Base-by-base conservation (phyloP, 2,113 vertebrate species). In the Ceyx cyanopectus region DNA sequence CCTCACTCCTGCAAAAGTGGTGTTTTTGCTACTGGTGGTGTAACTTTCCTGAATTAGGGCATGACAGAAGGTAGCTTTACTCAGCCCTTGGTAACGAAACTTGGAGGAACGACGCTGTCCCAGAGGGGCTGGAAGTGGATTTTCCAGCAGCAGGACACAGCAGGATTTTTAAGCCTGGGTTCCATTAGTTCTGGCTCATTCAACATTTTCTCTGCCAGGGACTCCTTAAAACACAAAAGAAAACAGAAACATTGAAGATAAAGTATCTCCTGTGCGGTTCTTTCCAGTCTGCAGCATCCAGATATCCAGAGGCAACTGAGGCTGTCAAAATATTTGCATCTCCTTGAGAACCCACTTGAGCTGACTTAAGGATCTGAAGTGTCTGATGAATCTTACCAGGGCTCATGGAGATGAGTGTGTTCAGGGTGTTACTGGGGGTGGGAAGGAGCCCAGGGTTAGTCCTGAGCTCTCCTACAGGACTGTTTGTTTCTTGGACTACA, bases 131-230 rank as follows among this genome's bases (percentile, higher is more conserved):
- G 89, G 56, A 50, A 77, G 69, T 51, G 34, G 48, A 23, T 75
- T 93, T 94, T 89, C 76, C 89, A 84, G 81, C 73, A 84, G 86
- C 73, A 84, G 84, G 69, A 78, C 76, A 66, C 76, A 53, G 83
- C 83, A 82, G 87, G 67, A 40, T 54, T 90, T 81, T 67, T 32
- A 58, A 87, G 61, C 57, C 69, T 81, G 89, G 29, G 65, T 78
- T 90, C 69, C 89, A 29, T 89, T 79, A 86, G 84, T 78, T 92
- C 86, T 94, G 73, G 86, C 89, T 92, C 48, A 9, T 86, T 84
- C 66, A 14, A 48, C 1, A 0, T 81, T 81, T 81, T 72, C 86
- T 95, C 51, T 56, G 86, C 86, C 65, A 89, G 73, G 43, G 73
- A 22, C 61, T 92, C 73, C 61, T 92, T 84, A 78, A 81, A 89